A percentile compares a stretch with the other conserved stretches of the same genome.
These are phyloP conservation scores for Drosophila neotestacea DNA, from an alignment of 2,888 invertebrate species.

Conservation along the genomic window DNA sequence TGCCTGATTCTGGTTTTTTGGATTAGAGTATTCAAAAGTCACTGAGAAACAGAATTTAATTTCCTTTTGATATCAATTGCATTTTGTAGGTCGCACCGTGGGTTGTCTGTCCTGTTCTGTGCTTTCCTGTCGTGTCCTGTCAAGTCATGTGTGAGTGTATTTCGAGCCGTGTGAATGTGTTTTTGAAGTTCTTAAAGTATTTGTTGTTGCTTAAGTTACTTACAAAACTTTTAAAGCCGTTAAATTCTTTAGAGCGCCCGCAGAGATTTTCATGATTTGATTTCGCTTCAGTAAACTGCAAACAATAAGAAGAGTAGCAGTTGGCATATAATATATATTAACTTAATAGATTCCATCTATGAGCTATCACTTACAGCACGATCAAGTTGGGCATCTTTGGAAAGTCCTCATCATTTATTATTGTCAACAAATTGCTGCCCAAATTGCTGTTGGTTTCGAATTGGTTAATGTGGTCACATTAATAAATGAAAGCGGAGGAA, in stretches of 20 bases:
- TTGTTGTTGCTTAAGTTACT: constrained; percentile 86
- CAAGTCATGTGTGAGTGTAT: constrained; percentile 33
- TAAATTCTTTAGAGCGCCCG: constrained; percentile 92
- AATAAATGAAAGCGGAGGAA: constrained; percentile 21
- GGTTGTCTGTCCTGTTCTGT: constrained; percentile 30
- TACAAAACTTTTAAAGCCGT: constrained; percentile 93
- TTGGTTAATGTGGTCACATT: constrained; percentile 48
- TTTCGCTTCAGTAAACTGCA: constrained; percentile 94
- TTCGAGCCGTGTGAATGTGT: constrained; percentile 9
- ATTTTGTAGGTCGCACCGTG: constrained; percentile 49
- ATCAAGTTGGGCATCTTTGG: constrained; percentile 89
- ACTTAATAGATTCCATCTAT: neutral
- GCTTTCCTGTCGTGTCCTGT: constrained; percentile 38
- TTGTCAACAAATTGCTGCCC: constrained; percentile 90
- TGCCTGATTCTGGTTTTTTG: too few relatives aligned
- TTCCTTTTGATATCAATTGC: constrained; percentile 58
- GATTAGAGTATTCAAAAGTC: constrained; percentile 28
- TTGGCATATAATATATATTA: constrained; percentile 15
- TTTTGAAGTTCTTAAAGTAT: constrained; percentile 56
- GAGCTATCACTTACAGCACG: constrained; percentile 90
- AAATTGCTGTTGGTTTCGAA: constrained; percentile 87
- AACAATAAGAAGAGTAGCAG: constrained; percentile 33
- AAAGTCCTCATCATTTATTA: constrained; percentile 90
- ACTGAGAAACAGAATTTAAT: neutral
- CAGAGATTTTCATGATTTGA: constrained; percentile 91